phyloP scores from a whole-genome alignment of 2,113 vertebrate species.

The Gallinago paraguaiae region DNA sequence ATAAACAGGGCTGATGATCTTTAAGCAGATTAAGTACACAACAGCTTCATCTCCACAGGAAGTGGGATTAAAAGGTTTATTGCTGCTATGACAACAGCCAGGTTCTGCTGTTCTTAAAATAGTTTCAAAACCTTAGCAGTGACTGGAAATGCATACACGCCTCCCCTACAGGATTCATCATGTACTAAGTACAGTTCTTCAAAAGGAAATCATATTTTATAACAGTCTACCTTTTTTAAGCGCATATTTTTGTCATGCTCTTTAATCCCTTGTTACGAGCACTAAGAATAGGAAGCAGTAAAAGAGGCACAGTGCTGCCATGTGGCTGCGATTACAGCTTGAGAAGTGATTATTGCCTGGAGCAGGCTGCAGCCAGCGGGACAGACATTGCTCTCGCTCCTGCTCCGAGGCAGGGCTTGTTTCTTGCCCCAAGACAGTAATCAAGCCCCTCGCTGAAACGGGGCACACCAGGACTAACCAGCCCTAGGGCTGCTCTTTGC shows the following conservation, averaged over 20 bases:
- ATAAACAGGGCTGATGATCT: slow-evolving; percentile 31
- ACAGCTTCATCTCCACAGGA: slow-evolving; percentile 58
- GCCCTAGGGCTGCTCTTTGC: neutral
- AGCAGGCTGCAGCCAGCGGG: neutral
- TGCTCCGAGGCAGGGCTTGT: neutral
- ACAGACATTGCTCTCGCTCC: neutral
- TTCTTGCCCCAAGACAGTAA: neutral
- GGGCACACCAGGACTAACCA: neutral
- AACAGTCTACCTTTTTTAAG: neutral
- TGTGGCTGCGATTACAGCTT: slow-evolving; percentile 42
- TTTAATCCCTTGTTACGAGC: slow-evolving; percentile 48
- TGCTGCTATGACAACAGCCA: slow-evolving; percentile 68
- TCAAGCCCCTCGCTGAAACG: neutral
- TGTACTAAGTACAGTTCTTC: slow-evolving; percentile 11
- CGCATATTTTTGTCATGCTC: neutral
- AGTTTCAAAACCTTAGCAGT: slow-evolving; percentile 44
- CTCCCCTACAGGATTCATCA: slow-evolving; percentile 10
- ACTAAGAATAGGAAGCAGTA: slow-evolving; percentile 52
- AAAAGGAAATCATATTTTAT: slow-evolving; percentile 22
- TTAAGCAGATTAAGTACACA: slow-evolving; percentile 53
- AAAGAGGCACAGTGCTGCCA: slow-evolving; percentile 33
- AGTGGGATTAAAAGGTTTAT: slow-evolving; percentile 68
- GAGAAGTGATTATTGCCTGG: slow-evolving; percentile 11
- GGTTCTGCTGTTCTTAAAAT: slow-evolving; percentile 68
- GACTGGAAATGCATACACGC: neutral